Evolutionary conservation across 1,140 invertebrate species (phyloP).

Genomic region (Streblospio benedicti): DNA sequence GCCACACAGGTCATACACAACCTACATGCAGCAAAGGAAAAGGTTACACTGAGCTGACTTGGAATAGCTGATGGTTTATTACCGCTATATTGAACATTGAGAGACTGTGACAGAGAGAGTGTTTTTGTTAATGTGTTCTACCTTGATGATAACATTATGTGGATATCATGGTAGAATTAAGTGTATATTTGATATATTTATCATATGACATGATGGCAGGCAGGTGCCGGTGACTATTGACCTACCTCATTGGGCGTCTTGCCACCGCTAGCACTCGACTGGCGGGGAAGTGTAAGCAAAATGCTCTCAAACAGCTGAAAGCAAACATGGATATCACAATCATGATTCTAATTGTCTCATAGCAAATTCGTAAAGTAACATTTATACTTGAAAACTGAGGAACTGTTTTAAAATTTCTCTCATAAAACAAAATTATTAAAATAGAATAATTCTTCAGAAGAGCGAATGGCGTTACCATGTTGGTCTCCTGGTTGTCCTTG

Average conservation of each 20-base stretch:
- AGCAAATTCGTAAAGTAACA: neutral
- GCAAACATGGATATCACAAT: slow-evolving; percentile 12
- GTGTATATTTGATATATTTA: too few species aligned
- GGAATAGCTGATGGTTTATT: too few species aligned
- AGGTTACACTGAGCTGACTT: too few species aligned
- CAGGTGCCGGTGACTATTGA: too few species aligned
- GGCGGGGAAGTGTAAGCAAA: slow-evolving; percentile 64
- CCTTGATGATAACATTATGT: too few species aligned
- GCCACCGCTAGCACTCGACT: slow-evolving; percentile 46
- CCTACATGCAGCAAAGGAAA: too few species aligned
- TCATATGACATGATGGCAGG: too few species aligned
- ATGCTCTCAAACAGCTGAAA: slow-evolving; percentile 63
- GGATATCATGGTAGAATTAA: too few species aligned
- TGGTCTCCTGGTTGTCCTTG: slow-evolving; percentile 46
- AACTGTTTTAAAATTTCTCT: neutral
- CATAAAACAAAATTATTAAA: neutral
- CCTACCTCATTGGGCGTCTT: slow-evolving; percentile 39
- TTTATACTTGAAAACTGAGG: neutral
- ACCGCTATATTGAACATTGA: too few species aligned
- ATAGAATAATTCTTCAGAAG: neutral
- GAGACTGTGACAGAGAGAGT: too few species aligned
- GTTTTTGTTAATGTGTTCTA: too few species aligned
- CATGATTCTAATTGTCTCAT: neutral
- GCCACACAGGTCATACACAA: slow-evolving; percentile 40
- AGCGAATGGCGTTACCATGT: slow-evolving; percentile 55